phyloP scores from a whole-genome alignment of 30 jellyfish, hydroid and myxozoan species.

The Chironex yamaguchii region DNA sequence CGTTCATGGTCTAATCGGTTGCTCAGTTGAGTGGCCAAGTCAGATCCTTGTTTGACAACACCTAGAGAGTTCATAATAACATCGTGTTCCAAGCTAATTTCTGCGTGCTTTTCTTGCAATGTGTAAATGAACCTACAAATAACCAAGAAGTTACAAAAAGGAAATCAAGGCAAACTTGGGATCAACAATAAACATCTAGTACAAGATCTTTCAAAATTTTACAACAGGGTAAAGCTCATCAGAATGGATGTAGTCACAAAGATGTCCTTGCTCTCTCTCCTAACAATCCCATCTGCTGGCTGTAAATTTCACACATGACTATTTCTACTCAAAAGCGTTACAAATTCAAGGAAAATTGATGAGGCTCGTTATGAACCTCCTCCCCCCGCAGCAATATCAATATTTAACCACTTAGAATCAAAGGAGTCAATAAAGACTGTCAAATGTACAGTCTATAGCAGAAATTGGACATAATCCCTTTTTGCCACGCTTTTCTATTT shows the following conservation, averaged over 20 bases:
- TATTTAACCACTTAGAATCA: too few relatives aligned
- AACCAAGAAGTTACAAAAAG: neutral
- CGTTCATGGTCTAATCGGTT: slow-evolving; percentile 76
- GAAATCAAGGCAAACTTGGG: neutral
- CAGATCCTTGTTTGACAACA: slow-evolving; percentile 57
- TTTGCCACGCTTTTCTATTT: too few relatives aligned
- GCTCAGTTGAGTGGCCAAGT: slow-evolving; percentile 49
- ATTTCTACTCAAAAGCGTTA: too few relatives aligned
- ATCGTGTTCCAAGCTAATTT: slow-evolving; percentile 40
- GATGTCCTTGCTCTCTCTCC: too few relatives aligned
- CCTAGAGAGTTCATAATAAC: slow-evolving; percentile 48
- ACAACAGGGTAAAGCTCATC: neutral
- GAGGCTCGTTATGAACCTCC: too few relatives aligned
- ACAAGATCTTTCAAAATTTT: neutral
- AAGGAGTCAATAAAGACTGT: too few relatives aligned
- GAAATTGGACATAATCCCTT: too few relatives aligned
- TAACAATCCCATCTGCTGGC: too few relatives aligned
- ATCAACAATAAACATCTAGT: neutral
- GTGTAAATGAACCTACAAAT: slow-evolving; percentile 57
- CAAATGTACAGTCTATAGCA: too few relatives aligned
- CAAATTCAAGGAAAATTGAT: too few relatives aligned
- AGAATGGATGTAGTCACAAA: neutral
- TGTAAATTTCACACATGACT: too few relatives aligned
- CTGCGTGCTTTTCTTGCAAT: slow-evolving; percentile 29
- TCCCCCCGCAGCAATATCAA: too few relatives aligned